Evolutionary conservation across 2,888 invertebrate genomes (phyloP), one percentile per base, ranked within the genome.

Genomic region (Luperina testacea): DNA sequence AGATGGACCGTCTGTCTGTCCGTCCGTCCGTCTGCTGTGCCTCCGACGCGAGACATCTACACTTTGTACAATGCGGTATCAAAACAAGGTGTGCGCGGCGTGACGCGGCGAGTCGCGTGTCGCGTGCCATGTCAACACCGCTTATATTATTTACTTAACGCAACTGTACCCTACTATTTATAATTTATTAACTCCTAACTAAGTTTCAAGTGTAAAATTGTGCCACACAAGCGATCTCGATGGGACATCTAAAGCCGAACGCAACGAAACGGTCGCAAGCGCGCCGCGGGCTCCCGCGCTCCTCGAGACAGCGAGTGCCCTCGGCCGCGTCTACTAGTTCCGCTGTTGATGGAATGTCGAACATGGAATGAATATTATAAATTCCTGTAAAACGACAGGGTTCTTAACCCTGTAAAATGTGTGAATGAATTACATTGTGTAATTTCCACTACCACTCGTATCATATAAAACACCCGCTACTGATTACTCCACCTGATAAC

Each of bases 111-210:
- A 69, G 45, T 75, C 77, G 85, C 81, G 87, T 76, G 85, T 81
- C 81, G 87, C 85, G 87, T 92, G 92, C 92, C 87, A 77, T 87
- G 90, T 88, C 92, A 90, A 90, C 92, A 91, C 90, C 90, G 91
- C 92, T 87, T 89, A 81, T 89, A 89, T 91, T 89, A 89, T 91
- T 89, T 91, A 92, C 92, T 92, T 92, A 93, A 89, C 90, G 89
- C 90, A 91, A 92, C 92, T 89, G 92, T 94, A 95, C 89, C 93
- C 94, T 95, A 95, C 92, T 93, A 93, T 94, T 94, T 94, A 95
- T 94, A 95, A 95, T 95, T 96, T 94, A 94, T 95, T 94, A 95
- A 94, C 91, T 93, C 95, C 96, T 96, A 96, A 95, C 95, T 96
- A 95, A 95, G 92, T 94, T 91, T 94, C 92, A 91, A 93, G 94